phyloP scores from a whole-genome alignment of 2,797 vertebrate genomes.

The Girardinus metallicus region DNA sequence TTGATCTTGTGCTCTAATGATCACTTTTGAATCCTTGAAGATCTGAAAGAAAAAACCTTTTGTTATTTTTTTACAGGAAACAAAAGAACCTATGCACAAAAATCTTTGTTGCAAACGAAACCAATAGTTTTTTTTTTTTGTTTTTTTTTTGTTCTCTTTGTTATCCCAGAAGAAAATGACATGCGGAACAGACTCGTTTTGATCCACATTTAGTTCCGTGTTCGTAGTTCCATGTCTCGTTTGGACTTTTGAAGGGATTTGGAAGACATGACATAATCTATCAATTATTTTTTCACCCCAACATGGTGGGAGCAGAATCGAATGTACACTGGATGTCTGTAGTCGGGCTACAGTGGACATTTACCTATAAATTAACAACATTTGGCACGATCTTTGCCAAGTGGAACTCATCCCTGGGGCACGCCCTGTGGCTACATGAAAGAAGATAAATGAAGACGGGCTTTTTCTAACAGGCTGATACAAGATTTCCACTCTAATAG shows the following conservation, averaged over 20 bases:
- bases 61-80: background rate
- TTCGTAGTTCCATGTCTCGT: background rate
- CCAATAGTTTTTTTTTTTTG: background rate
- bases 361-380: too few relatives aligned
- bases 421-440: too few relatives aligned
- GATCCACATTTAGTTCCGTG: background rate
- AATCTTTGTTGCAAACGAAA: background rate
- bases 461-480: too few relatives aligned
- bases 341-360: too few relatives aligned
- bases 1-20: conserved; percentile 35
- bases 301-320: too few relatives aligned
- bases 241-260: background rate
- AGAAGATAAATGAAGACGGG: too few relatives aligned
- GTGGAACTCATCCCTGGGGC: too few relatives aligned
- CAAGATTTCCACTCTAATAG: too few relatives aligned
- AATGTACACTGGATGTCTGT: too few relatives aligned
- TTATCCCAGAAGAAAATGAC: background rate
- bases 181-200: background rate
- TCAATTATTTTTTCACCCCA: too few relatives aligned
- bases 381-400: too few relatives aligned
- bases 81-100: background rate
- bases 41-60: conserved; percentile 45
- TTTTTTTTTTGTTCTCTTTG: background rate
- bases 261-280: background rate
- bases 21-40: conserved; percentile 17